These are phyloP conservation scores for Pyralis farinalis DNA, from an alignment of 2,888 invertebrate species.

Conservation along the genomic window DNA sequence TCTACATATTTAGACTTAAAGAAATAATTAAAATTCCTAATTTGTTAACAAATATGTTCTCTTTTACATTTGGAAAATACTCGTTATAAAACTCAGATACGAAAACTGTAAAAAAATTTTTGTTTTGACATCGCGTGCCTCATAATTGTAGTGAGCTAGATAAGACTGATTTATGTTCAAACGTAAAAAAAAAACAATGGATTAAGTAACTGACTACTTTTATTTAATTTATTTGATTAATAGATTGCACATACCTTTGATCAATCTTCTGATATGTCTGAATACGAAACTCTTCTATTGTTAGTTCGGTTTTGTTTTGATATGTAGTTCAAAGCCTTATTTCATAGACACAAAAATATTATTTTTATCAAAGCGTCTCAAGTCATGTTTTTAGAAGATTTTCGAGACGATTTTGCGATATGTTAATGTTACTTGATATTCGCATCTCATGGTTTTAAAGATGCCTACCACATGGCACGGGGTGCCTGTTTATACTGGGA, in stretches of 20 bases:
- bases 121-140: no score
- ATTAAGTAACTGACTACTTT: no score
- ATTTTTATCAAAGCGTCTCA: background rate
- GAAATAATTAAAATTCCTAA: no score
- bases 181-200: no score
- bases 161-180: no score
- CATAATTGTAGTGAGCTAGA: no score
- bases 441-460: background rate
- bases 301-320: background rate
- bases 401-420: background rate
- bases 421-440: background rate
- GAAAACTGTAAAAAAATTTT: no score
- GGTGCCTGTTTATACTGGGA: background rate
- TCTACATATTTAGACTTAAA: no score
- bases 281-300: background rate
- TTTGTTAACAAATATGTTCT: no score
- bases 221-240: no score
- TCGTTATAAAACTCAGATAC: no score
- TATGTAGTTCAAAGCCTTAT: background rate
- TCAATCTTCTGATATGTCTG: background rate
- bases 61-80: no score
- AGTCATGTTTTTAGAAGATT: background rate
- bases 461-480: background rate
- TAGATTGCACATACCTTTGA: background rate
- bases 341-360: background rate